Percentiles rank a stretch among this genome's conserved stretches.
Evolutionary conservation across 2,797 vertebrate genomes (phyloP).

Genomic region (Thripadectes ignobilis): DNA sequence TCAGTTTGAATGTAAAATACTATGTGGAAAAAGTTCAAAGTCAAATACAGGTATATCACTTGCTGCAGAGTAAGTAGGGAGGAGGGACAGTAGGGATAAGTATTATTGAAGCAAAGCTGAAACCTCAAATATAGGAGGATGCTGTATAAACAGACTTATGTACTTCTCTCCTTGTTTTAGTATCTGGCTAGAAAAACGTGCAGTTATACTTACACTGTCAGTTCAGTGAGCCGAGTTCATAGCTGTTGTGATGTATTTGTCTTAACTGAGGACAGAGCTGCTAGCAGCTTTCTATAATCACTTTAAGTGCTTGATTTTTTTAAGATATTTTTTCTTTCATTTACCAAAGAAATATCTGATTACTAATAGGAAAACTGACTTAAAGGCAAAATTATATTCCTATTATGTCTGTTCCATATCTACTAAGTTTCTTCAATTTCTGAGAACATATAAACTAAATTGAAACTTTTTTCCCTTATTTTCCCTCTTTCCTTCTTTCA

Average conservation of each 20-base stretch:
- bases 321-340: neutral
- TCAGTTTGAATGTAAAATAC: neutral
- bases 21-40: neutral
- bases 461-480: neutral
- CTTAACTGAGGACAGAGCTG: neutral
- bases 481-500: conserved; percentile 56
- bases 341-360: neutral
- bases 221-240: neutral
- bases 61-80: neutral
- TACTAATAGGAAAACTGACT: neutral
- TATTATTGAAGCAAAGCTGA: neutral
- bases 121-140: neutral
- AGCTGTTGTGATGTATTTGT: neutral
- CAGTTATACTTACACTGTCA: neutral
- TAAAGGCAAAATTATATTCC: neutral
- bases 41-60: neutral
- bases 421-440: neutral
- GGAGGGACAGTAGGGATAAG: neutral
- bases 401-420: neutral
- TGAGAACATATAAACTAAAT: neutral
- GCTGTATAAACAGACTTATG: neutral
- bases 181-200: neutral
- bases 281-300: neutral
- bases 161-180: neutral
- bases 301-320: neutral